Evolutionary conservation across 2,888 invertebrate genomes (phyloP).

Genomic region (Aporophyla lueneburgensis): DNA sequence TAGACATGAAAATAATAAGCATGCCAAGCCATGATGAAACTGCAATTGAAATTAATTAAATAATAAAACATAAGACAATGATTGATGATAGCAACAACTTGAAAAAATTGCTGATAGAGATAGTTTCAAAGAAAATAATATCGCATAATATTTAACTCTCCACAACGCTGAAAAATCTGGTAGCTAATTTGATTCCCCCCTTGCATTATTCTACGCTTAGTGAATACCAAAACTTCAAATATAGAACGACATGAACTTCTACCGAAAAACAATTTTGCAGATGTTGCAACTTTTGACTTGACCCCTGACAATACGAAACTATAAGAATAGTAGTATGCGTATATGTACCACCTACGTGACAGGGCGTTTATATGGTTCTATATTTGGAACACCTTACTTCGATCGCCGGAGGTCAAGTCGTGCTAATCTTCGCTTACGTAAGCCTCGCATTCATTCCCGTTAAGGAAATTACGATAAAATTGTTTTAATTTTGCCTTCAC

Average conservation of each 20-base stretch:
- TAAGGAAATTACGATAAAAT: slow-evolving; percentile 58
- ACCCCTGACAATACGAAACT: slow-evolving; percentile 56
- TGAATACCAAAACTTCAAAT: slow-evolving; percentile 44
- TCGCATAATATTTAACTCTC: neutral
- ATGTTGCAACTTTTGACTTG: slow-evolving; percentile 55
- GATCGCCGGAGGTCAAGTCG: slow-evolving; percentile 72
- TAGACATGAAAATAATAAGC: neutral
- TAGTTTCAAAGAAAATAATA: slow-evolving; percentile 11
- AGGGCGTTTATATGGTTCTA: slow-evolving; percentile 72
- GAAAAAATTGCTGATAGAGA: neutral
- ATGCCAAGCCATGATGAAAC: neutral
- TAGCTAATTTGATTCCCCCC: slow-evolving; percentile 12
- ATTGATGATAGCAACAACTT: slow-evolving; percentile 13
- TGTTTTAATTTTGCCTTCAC: slow-evolving; percentile 48
- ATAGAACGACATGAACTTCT: slow-evolving; percentile 27
- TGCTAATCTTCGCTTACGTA: slow-evolving; percentile 72
- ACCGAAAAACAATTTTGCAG: slow-evolving; percentile 32
- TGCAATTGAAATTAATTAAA: slow-evolving; percentile 39
- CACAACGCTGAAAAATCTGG: slow-evolving; percentile 7
- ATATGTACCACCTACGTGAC: slow-evolving; percentile 68
- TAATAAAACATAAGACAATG: slow-evolving; percentile 12
- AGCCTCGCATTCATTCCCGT: slow-evolving; percentile 59
- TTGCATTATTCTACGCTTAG: slow-evolving; percentile 16
- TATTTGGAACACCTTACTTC: slow-evolving; percentile 68
- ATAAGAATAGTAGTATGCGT: slow-evolving; percentile 30